These are phyloP conservation scores for Aspiorhynchus laticeps DNA, from an alignment of 2,113 vertebrate species.

Conservation along the genomic window DNA sequence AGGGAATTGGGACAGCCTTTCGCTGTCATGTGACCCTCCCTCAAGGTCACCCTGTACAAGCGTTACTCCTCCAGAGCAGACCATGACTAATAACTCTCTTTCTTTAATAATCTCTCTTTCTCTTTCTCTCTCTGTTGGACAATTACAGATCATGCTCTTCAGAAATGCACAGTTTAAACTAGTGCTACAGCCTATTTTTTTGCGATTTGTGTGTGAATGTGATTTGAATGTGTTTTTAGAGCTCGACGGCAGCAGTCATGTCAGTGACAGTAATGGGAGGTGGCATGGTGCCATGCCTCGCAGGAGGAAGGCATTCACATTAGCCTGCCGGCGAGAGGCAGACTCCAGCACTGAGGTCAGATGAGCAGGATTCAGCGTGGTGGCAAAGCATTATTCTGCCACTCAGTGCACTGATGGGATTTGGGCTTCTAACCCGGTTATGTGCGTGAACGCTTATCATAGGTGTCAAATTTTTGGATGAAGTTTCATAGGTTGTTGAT, in stretches of 20 bases:
- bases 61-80: conserved; percentile 23
- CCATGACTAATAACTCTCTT: conserved; percentile 48
- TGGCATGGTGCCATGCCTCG: conserved; percentile 17
- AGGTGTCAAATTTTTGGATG: background rate
- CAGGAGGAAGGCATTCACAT: conserved; percentile 19
- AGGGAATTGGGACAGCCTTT: conserved; percentile 36
- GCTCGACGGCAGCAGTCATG: background rate
- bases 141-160: background rate
- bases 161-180: background rate
- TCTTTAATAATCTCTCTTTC: background rate
- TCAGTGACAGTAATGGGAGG: conserved; percentile 35
- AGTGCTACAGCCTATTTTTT: background rate
- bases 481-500: background rate
- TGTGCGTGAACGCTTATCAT: background rate
- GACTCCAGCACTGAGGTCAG: conserved; percentile 19
- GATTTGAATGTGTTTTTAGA: conserved; percentile 24
- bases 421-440: conserved; percentile 3
- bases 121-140: background rate
- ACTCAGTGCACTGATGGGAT: conserved; percentile 16
- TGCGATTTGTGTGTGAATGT: background rate
- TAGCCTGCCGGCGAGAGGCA: background rate
- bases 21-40: conserved; percentile 47
- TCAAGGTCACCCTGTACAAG: conserved; percentile 56
- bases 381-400: conserved; percentile 24
- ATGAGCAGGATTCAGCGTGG: background rate